Conservation (phyloP, 2,113 vertebrate genomes). For the Atractosteus spatula region DNA sequence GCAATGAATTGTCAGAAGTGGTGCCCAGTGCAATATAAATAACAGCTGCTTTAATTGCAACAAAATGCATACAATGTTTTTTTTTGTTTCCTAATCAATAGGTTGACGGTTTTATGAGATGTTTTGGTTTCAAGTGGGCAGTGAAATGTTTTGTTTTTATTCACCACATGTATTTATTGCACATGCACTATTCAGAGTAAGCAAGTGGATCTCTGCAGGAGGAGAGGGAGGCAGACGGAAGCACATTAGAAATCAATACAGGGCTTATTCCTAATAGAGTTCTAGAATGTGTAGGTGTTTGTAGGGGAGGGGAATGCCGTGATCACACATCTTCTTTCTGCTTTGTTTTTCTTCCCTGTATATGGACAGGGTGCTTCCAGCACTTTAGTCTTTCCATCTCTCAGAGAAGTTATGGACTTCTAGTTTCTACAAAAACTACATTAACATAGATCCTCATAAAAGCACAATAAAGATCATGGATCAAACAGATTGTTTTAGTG, state of each 20-base stretch:
- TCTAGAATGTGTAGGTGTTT: conserved; percentile 2
- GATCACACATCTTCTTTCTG: background rate
- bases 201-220: background rate
- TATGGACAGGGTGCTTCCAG: background rate
- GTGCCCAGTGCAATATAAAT: background rate
- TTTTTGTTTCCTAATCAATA: background rate
- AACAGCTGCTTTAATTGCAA: background rate
- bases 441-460: no score
- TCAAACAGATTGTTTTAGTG: no score
- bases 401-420: background rate
- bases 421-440: background rate
- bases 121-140: background rate
- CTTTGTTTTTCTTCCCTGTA: background rate
- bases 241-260: conserved; percentile 4
- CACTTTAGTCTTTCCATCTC: background rate
- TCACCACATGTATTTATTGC: background rate
- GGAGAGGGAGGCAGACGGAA: background rate
- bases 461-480: no score
- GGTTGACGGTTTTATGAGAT: background rate
- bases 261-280: background rate
- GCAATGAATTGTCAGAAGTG: background rate
- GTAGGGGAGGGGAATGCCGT: background rate
- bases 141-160: background rate
- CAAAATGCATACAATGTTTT: background rate
- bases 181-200: background rate